phyloP scores from a whole-genome alignment of 2,888 invertebrate genomes.

The Drosophila anomalata region DNA sequence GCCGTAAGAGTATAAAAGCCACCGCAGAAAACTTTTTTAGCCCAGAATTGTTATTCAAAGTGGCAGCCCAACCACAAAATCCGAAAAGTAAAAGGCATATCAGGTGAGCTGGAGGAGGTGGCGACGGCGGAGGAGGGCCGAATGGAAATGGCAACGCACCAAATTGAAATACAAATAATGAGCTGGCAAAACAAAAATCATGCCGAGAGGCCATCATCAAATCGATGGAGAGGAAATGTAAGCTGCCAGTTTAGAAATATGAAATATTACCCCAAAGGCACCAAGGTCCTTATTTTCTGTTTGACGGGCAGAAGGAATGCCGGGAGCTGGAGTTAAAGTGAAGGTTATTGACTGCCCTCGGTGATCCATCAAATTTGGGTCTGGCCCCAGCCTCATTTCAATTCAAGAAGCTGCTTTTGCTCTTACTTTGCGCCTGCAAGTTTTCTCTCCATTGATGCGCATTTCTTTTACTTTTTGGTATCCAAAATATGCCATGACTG shows the following conservation, averaged over 20 bases:
- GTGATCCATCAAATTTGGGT: constrained; percentile 68
- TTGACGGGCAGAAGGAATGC: background rate
- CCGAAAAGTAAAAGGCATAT: constrained; percentile 59
- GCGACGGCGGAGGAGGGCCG: constrained; percentile 8
- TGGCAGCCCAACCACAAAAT: constrained; percentile 61
- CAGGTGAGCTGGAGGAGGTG: constrained; percentile 20
- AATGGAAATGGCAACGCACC: constrained; percentile 42
- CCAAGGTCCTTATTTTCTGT: constrained; percentile 21
- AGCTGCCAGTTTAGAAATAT: constrained; percentile 69
- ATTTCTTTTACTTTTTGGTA: constrained; percentile 37
- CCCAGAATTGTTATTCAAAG: constrained; percentile 76
- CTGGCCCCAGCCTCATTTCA: constrained; percentile 57
- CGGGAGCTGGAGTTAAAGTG: constrained; percentile 11
- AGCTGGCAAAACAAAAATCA: constrained; percentile 77
- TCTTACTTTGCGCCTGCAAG: constrained; percentile 21
- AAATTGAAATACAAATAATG: constrained; percentile 74
- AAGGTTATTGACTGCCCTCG: constrained; percentile 31
- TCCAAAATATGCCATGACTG: constrained; percentile 51
- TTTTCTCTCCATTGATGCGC: constrained; percentile 63
- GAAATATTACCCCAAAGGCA: constrained; percentile 42
- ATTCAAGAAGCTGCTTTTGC: constrained; percentile 55
- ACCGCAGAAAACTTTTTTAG: constrained; percentile 57
- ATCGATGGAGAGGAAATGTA: constrained; percentile 64
- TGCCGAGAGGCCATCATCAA: constrained; percentile 65
- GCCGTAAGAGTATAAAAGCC: constrained; percentile 52